Base-by-base conservation (phyloP, 2,113 vertebrate genomes). In the Thinocorus orbignyianus region DNA sequence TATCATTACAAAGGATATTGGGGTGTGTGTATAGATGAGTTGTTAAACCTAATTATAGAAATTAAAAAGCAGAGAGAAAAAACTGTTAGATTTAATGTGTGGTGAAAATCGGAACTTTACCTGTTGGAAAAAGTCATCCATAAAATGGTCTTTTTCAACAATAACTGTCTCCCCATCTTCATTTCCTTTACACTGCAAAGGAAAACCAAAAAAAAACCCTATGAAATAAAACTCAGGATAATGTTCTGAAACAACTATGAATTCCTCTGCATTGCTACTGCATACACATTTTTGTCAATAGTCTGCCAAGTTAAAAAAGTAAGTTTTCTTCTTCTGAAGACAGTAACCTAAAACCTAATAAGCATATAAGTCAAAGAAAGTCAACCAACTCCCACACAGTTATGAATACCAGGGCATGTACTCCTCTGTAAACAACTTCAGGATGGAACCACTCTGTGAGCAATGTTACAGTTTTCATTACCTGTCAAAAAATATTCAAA, bases 61-160 rank as follows among this genome's bases (percentile, higher is more conserved):
- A 60, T 74, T 9, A 72, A 81, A 54, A 87, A 23, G 66, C 51
- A 87, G 1, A 6, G 22, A 77, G 4, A 69, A n/a, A 57, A n/a
- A 58, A n/a, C 5, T 11, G 4, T 4, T 76, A 70, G 17, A 4
- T 58, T 61, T n/a, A 84, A 51, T 4, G 25, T 10, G 13, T 0
- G 4, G 25, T 15, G 33, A 58, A 76, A 92, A 54, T 4, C 10
- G 0, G 6, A 54, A 30, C 68, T 97, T 89, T 85, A 99, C 99
- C 98, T 98, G 99, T 20, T 98, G 98, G 97, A 99, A 99, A 82
- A 99, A 99, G 33, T 98, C 98, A 81, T 99, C 99, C 99, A 99
- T 99, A 79, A 99, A 99, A 58, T 98, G 98, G 82, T 99, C 98
- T 94, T 97, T 98, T 66, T 99, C 99, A 71, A 99, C 95, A 25